A percentile compares a stretch with the other conserved stretches of the same genome.
phyloP scores from a whole-genome alignment of 2,113 vertebrate genomes.

The Phylloscopus whistleri region DNA sequence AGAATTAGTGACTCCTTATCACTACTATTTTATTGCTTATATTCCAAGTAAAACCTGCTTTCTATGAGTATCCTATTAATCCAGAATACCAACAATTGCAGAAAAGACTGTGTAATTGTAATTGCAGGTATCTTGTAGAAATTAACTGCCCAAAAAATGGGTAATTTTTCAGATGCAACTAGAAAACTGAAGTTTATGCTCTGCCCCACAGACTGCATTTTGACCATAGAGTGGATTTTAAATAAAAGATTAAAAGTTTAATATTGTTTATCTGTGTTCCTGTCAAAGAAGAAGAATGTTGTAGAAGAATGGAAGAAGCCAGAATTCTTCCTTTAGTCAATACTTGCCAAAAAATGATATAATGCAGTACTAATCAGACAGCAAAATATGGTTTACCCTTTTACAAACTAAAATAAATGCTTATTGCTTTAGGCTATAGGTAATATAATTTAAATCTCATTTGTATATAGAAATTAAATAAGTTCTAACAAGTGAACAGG shows the following conservation, averaged over 20 bases:
- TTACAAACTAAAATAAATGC: conserved; percentile 44
- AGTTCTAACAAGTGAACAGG: conserved; percentile 18
- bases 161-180: background rate
- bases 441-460: conserved; percentile 54
- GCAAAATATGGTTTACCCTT: conserved; percentile 17
- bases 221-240: background rate
- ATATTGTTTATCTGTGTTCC: background rate
- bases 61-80: background rate
- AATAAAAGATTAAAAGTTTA: background rate
- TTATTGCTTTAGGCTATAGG: conserved; percentile 19
- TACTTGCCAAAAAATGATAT: conserved; percentile 24
- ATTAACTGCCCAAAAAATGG: background rate
- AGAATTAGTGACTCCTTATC: background rate
- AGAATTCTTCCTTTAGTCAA: conserved; percentile 10
- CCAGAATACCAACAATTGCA: background rate
- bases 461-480: conserved; percentile 55
- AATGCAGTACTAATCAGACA: background rate
- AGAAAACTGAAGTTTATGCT: background rate
- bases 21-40: background rate
- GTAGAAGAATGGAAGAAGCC: background rate
- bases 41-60: background rate
- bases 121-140: background rate
- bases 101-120: background rate
- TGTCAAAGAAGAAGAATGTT: background rate
- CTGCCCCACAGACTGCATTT: background rate